Evolutionary conservation across 2,113 vertebrate genomes (phyloP).

Genomic region (Carlito syrichta): DNA sequence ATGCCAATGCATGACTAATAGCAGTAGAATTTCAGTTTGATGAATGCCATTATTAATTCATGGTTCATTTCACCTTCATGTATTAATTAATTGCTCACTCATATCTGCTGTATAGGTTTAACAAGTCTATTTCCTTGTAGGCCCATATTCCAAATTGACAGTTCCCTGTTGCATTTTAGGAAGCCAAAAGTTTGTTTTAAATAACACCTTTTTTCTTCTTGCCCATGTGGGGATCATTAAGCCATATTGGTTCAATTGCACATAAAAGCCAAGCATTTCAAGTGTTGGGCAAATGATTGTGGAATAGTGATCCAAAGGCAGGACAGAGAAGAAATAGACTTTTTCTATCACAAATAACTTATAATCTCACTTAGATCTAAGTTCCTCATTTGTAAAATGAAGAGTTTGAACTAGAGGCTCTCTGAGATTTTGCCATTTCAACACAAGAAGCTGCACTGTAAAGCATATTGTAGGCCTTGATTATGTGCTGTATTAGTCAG

Average conservation of each 20-base stretch:
- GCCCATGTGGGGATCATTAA: neutral
- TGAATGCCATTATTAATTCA: slow-evolving; percentile 41
- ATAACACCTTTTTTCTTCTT: neutral
- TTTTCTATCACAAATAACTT: neutral
- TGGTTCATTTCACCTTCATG: slow-evolving; percentile 16
- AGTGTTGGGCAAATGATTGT: too few species aligned
- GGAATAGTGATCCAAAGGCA: neutral
- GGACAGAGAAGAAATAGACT: neutral
- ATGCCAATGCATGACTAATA: slow-evolving; percentile 32
- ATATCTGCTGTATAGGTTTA: neutral
- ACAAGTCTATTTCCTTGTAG: slow-evolving; percentile 9
- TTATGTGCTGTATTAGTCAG: neutral
- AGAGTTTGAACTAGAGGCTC: neutral
- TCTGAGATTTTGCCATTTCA: neutral
- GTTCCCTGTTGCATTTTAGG: neutral
- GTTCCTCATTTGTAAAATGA: neutral
- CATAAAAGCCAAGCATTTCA: neutral
- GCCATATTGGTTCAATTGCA: neutral
- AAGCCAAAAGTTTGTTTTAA: neutral
- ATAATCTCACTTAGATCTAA: neutral
- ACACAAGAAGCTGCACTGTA: neutral
- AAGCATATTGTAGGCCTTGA: neutral
- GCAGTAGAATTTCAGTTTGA: slow-evolving; percentile 10
- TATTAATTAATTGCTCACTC: neutral
- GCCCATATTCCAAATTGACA: neutral